Evolutionary conservation across 2,888 invertebrate species (phyloP).

Genomic region (Phortica okadai): DNA sequence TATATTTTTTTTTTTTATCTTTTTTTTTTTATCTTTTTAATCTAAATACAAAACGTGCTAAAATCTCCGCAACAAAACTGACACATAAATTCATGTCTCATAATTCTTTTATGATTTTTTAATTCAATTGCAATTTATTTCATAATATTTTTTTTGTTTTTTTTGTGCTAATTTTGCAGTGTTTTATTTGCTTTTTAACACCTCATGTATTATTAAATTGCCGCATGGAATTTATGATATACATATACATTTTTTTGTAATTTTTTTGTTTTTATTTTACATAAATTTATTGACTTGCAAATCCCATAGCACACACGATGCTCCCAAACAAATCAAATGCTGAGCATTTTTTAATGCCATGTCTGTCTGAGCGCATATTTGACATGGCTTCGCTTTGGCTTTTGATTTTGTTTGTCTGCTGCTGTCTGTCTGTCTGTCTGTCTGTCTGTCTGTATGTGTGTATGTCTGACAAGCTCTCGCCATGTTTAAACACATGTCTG

Average conservation of each 20-base stretch:
- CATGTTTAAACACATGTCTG: slow-evolving; percentile 51
- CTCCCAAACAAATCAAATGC: slow-evolving; percentile 4
- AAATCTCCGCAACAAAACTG: slow-evolving; percentile 31
- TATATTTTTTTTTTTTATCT: not conserved
- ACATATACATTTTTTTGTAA: slow-evolving; percentile 43
- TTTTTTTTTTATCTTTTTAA: not conserved
- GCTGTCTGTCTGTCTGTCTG: slow-evolving; percentile 41
- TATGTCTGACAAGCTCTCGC: slow-evolving; percentile 42
- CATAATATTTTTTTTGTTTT: slow-evolving; percentile 50
- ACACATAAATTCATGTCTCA: slow-evolving; percentile 14
- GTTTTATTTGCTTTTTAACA: slow-evolving; percentile 46
- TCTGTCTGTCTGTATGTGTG: slow-evolving; percentile 38
- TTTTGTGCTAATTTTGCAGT: slow-evolving; percentile 13
- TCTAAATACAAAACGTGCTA: slow-evolving; percentile 14
- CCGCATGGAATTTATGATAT: slow-evolving; percentile 54
- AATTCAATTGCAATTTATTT: slow-evolving; percentile 57
- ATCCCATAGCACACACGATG: slow-evolving; percentile 41
- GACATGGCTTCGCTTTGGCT: slow-evolving; percentile 44
- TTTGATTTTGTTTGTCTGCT: slow-evolving; percentile 7
- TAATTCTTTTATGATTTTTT: slow-evolving; percentile 32
- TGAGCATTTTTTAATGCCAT: slow-evolving; percentile 38
- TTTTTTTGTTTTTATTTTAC: slow-evolving; percentile 54
- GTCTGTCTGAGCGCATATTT: slow-evolving; percentile 49
- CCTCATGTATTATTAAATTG: slow-evolving; percentile 43
- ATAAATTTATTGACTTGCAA: slow-evolving; percentile 62